Percentiles rank a stretch among this genome's conserved stretches.
Evolutionary conservation across 2,113 vertebrate genomes (phyloP).

Genomic region (Sapayoa aenigma): DNA sequence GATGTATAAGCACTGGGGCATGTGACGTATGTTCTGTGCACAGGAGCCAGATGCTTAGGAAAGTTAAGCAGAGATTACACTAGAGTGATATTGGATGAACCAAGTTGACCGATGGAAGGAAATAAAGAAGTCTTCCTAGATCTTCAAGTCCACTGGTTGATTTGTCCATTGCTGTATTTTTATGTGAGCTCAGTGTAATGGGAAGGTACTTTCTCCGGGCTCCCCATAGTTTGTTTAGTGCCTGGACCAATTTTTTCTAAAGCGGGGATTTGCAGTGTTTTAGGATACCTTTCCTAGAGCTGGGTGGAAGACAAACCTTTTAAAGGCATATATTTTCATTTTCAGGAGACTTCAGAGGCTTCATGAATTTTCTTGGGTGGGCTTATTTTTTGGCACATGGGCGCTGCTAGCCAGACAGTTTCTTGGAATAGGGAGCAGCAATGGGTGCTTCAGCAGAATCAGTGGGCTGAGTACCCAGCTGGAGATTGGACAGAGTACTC

Average conservation of each 20-base stretch:
- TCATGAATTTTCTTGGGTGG: neutral
- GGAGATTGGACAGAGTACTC: neutral
- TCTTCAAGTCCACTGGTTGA: neutral
- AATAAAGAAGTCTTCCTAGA: neutral
- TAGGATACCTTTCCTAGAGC: neutral
- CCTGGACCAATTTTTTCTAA: neutral
- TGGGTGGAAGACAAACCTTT: neutral
- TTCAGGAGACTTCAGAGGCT: neutral
- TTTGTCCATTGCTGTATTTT: neutral
- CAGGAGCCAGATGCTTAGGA: slow-evolving; percentile 34
- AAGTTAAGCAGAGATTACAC: slow-evolving; percentile 49
- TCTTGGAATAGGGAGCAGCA: neutral
- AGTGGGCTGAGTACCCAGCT: neutral
- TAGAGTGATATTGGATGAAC: neutral
- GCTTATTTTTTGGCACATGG: neutral
- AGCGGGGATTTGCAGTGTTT: neutral
- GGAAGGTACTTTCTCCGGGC: neutral
- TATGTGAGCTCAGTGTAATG: neutral
- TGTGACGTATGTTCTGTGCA: neutral
- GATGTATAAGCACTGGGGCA: neutral
- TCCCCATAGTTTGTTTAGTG: neutral
- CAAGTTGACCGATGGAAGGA: neutral
- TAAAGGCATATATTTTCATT: neutral
- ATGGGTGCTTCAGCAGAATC: neutral
- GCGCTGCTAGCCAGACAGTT: neutral